Evolutionary conservation across 2,888 invertebrate genomes (phyloP).

Genomic region (Drosophila histrio): DNA sequence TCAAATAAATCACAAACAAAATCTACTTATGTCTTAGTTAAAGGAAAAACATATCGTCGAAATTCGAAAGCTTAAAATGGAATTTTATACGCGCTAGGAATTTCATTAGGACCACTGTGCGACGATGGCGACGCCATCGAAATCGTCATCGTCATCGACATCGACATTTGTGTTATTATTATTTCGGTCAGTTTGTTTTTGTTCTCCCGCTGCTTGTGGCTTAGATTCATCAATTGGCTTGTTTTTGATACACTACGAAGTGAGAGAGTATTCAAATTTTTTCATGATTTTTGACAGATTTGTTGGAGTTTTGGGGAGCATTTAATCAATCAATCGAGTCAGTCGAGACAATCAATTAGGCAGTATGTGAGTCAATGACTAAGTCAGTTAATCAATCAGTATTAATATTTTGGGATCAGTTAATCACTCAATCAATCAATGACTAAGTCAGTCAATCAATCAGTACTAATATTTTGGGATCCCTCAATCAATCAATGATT

Average conservation of each 20-base stretch:
- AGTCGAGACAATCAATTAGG: neutral
- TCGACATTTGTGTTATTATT: conserved; percentile 23
- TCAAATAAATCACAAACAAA: too few species aligned
- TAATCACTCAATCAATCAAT: neutral
- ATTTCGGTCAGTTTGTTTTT: conserved; percentile 19
- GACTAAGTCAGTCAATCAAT: neutral
- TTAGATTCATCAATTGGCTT: conserved; percentile 40
- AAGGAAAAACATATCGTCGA: too few species aligned
- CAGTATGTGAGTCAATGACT: neutral
- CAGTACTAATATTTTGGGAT: too few species aligned
- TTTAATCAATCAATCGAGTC: neutral
- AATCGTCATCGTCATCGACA: conserved; percentile 30
- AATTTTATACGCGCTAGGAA: too few species aligned
- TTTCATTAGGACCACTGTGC: too few species aligned
- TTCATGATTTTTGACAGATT: neutral
- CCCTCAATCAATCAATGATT: neutral
- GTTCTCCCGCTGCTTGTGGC: neutral
- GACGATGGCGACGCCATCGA: conserved; percentile 1
- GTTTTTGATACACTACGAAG: neutral
- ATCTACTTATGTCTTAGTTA: too few species aligned
- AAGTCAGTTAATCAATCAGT: neutral
- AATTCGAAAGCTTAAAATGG: too few species aligned
- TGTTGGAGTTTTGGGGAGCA: too few species aligned
- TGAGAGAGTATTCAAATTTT: neutral
- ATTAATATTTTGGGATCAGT: too few species aligned